phyloP scores from a whole-genome alignment of 2,797 vertebrate species.

The Notolabrus celidotus region DNA sequence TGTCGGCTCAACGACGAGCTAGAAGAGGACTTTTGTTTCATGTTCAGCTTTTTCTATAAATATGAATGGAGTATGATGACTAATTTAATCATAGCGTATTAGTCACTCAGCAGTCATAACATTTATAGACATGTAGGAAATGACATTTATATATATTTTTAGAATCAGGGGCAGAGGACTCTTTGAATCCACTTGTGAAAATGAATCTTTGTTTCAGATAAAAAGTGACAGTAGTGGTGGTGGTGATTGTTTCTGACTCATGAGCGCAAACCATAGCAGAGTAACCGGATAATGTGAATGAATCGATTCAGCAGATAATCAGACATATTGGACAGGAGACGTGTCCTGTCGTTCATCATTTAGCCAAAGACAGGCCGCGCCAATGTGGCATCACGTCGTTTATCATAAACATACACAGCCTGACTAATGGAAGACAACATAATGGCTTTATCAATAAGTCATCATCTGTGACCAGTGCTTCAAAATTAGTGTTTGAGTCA shows the following conservation, averaged over 20 bases:
- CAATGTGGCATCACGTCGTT: constrained; percentile 42
- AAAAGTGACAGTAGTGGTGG: background rate
- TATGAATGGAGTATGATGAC: background rate
- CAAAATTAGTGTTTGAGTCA: constrained; percentile 33
- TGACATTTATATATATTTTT: background rate
- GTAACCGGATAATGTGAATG: constrained; percentile 20
- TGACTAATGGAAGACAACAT: constrained; percentile 45
- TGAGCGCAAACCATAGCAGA: constrained; percentile 16
- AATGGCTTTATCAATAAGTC: constrained; percentile 73
- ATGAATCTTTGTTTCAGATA: background rate
- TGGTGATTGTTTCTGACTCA: constrained; percentile 30
- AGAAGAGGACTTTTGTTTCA: background rate
- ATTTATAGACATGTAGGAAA: background rate
- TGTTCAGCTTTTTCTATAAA: background rate
- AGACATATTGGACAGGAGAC: constrained; percentile 32
- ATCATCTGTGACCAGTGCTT: constrained; percentile 62
- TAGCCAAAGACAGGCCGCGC: constrained; percentile 23
- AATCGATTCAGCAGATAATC: constrained; percentile 47
- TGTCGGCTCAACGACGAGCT: background rate
- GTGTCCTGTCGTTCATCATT: constrained; percentile 65
- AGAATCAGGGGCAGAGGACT: background rate
- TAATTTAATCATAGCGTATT: constrained; percentile 1
- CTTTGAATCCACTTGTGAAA: background rate
- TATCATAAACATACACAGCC: constrained; percentile 50
- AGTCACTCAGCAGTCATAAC: background rate